Percentiles rank a stretch among this genome's conserved stretches.
phyloP scores from a whole-genome alignment of 1,140 invertebrate genomes.

The Hormaphis cornu region DNA sequence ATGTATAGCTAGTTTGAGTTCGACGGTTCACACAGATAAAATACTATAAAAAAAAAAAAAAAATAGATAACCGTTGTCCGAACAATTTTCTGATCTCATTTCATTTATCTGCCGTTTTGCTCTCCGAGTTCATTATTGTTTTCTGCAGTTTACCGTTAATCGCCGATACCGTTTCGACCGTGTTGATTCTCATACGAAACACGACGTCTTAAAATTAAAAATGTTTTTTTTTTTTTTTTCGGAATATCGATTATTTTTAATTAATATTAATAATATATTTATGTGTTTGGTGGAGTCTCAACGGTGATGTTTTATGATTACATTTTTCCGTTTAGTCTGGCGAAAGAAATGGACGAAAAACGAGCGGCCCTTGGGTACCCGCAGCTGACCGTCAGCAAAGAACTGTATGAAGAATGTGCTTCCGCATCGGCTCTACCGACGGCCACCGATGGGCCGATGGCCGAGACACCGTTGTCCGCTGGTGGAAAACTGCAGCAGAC shows the following conservation, averaged over 20 bases:
- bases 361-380: neutral
- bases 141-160: neutral
- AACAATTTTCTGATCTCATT: neutral
- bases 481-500: constrained; percentile 44
- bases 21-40: neutral
- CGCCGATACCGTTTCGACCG: too few relatives aligned
- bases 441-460: neutral
- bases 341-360: constrained; percentile 27
- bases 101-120: neutral
- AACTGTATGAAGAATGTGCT: neutral
- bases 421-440: neutral
- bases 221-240: too few relatives aligned
- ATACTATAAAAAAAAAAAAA: too few relatives aligned
- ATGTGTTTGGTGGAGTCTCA: too few relatives aligned
- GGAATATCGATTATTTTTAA: too few relatives aligned
- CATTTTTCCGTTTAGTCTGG: neutral
- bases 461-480: constrained; percentile 26
- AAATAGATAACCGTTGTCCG: neutral
- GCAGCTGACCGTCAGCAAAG: neutral
- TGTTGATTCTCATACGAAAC: too few relatives aligned
- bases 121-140: neutral
- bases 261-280: too few relatives aligned
- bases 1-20: too few relatives aligned
- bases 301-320: constrained; percentile 3
- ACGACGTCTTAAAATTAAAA: too few relatives aligned